Evolutionary conservation across 2,113 vertebrate genomes (phyloP).

Genomic region (Vireo altiloquus): DNA sequence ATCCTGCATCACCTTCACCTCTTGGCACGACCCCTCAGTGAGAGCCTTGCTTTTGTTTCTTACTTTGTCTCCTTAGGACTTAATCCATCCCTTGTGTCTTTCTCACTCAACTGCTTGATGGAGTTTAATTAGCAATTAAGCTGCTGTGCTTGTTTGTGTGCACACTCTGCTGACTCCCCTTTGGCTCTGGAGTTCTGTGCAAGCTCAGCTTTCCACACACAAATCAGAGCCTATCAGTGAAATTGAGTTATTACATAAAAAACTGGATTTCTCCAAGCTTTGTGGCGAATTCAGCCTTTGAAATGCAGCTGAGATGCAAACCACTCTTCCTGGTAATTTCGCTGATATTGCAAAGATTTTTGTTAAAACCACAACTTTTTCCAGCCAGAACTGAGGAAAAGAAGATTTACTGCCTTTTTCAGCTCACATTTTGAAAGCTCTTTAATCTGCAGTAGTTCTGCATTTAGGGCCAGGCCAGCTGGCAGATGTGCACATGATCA

Average conservation of each 20-base stretch:
- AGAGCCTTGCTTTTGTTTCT: neutral
- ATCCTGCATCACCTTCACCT: fast-evolving
- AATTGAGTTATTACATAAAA: neutral
- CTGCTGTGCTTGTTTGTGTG: neutral
- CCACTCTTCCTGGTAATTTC: neutral
- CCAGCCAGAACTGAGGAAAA: neutral
- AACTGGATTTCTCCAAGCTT: neutral
- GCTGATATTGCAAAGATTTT: neutral
- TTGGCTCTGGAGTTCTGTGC: fast-evolving
- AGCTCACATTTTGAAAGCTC: neutral
- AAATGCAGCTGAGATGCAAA: neutral
- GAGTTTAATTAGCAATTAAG: neutral
- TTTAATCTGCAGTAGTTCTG: neutral
- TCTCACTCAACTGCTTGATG: neutral
- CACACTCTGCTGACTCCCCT: fast-evolving
- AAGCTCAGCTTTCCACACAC: neutral
- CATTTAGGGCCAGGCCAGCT: neutral
- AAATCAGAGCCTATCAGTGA: fast-evolving
- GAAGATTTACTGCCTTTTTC: neutral
- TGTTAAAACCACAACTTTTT: neutral
- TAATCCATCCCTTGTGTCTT: neutral
- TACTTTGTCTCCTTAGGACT: neutral
- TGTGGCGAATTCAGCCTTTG: neutral
- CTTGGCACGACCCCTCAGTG: fast-evolving
- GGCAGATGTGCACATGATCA: fast-evolving